Evolutionary conservation across 2,888 invertebrate genomes (phyloP).

Genomic region (Sminthurinus aureus): DNA sequence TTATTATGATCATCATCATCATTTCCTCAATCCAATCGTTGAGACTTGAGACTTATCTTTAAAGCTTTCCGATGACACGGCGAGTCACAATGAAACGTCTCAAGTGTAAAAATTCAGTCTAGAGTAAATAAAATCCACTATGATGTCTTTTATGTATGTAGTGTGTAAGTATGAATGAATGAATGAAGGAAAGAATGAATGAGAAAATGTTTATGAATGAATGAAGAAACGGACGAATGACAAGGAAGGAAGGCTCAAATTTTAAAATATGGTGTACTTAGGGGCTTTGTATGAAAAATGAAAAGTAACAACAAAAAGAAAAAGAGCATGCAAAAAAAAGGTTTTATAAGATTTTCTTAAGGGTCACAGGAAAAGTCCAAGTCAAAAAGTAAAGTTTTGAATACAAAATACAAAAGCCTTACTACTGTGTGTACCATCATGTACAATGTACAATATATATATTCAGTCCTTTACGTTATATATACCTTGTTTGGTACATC

Average conservation of each 20-base stretch:
- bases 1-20: not conserved
- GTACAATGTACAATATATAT: too few relatives aligned
- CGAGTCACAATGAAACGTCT: not conserved
- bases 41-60: not conserved
- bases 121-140: not conserved
- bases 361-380: not conserved
- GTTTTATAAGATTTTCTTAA: not conserved
- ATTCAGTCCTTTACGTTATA: too few relatives aligned
- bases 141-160: not conserved
- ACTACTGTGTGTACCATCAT: too few relatives aligned
- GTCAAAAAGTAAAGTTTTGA: too few relatives aligned
- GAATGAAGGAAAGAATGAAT: not conserved
- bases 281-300: not conserved
- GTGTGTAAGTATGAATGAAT: not conserved
- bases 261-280: not conserved
- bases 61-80: not conserved
- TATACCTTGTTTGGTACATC: too few relatives aligned
- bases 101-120: not conserved
- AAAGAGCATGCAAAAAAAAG: not conserved
- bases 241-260: not conserved
- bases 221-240: not conserved
- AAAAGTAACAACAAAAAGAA: too few relatives aligned
- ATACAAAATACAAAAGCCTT: too few relatives aligned
- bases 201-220: too few relatives aligned
- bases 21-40: not conserved